A percentile compares a stretch with the other conserved stretches of the same genome.
phyloP scores from a whole-genome alignment of 92 coral and sea anemone genomes.

The Pocillopora meandrina region DNA sequence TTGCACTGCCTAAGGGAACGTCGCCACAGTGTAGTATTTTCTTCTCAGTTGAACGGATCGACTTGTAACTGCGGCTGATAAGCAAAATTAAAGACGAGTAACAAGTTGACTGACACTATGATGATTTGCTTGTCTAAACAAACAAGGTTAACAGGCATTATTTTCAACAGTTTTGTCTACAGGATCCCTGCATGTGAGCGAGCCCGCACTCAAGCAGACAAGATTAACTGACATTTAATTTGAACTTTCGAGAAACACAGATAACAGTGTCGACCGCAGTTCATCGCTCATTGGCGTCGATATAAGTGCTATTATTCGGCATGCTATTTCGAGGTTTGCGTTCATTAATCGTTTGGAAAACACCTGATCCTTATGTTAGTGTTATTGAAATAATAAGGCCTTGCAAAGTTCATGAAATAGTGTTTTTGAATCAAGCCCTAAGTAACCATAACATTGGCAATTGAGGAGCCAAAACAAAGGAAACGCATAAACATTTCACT shows the following conservation, averaged over 20 bases:
- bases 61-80: conserved; percentile 31
- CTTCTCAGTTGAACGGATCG: conserved; percentile 22
- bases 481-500: conserved; percentile 61
- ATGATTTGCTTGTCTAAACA: conserved; percentile 45
- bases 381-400: conserved; percentile 65
- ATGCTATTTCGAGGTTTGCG: conserved; percentile 23
- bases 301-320: conserved; percentile 19
- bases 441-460: conserved; percentile 78
- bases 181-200: conserved; percentile 42
- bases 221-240: conserved; percentile 51
- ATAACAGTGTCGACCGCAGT: conserved; percentile 32
- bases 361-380: conserved; percentile 43
- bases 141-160: conserved; percentile 44
- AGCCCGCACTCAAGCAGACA: conserved; percentile 33
- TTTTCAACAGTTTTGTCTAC: conserved; percentile 44
- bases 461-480: conserved; percentile 64
- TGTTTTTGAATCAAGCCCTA: conserved; percentile 61
- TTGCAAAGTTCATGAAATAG: conserved; percentile 65
- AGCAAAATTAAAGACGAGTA: conserved; percentile 29
- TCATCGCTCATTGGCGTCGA: conserved; percentile 19
- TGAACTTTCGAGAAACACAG: conserved; percentile 49
- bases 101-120: conserved; percentile 34
- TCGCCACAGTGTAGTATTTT: conserved; percentile 4
- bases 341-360: conserved; percentile 37
- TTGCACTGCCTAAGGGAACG: conserved; percentile 29